A percentile compares a stretch with the other conserved stretches of the same genome.
phyloP scores from a whole-genome alignment of 1,140 invertebrate species.

The Scaptomyza hsui region DNA sequence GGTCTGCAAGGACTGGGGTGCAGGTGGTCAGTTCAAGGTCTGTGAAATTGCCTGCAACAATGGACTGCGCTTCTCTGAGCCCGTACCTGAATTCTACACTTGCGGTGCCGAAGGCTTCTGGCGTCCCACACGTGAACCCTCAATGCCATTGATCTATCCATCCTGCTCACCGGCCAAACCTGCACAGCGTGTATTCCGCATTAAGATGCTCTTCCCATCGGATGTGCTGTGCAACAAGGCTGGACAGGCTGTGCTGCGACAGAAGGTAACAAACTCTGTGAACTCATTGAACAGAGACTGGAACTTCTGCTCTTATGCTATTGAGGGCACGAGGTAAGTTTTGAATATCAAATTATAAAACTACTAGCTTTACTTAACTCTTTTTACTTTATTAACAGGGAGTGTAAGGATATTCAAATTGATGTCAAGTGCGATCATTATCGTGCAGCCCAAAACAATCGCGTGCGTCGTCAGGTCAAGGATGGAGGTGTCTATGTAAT shows the following conservation, averaged over 20 bases:
- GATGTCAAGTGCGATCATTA: constrained; percentile 94
- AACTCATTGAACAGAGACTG: constrained; percentile 95
- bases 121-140: constrained; percentile 93
- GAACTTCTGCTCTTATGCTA: constrained; percentile 96
- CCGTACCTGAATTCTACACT: constrained; percentile 96
- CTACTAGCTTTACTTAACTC: not conserved
- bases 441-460: constrained; percentile 85
- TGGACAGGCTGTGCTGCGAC: constrained; percentile 94
- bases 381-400: constrained; percentile 85
- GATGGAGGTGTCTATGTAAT: constrained; percentile 91
- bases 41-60: constrained; percentile 95
- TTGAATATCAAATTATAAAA: not conserved
- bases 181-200: constrained; percentile 95
- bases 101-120: constrained; percentile 98
- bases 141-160: constrained; percentile 92
- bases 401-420: constrained; percentile 94
- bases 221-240: constrained; percentile 97
- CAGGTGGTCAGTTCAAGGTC: constrained; percentile 95
- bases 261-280: constrained; percentile 93
- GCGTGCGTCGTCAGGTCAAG: constrained; percentile 87
- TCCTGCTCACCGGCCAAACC: constrained; percentile 93
- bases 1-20: constrained; percentile 97
- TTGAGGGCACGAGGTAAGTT: constrained; percentile 85
- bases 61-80: constrained; percentile 94
- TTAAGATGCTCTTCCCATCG: constrained; percentile 96